Evolutionary conservation across 2,797 vertebrate genomes (phyloP).

Genomic region (Ibycter americanus): DNA sequence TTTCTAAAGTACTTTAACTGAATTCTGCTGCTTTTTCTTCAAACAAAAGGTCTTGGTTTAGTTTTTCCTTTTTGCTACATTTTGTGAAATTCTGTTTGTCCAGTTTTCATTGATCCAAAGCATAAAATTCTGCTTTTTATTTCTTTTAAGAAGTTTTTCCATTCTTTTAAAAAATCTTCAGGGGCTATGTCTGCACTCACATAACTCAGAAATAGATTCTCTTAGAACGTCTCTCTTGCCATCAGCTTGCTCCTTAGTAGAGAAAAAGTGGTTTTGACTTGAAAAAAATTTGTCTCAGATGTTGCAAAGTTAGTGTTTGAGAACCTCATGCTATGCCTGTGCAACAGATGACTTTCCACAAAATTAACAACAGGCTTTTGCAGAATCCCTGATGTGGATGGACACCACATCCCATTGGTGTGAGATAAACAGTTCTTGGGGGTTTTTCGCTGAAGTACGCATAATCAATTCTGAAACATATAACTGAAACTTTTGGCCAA

Average conservation of each 20-base stretch:
- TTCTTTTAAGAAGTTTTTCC: neutral
- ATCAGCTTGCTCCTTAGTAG: neutral
- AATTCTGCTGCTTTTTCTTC: neutral
- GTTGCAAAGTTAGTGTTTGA: neutral
- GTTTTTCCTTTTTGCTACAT: neutral
- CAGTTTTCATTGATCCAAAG: neutral
- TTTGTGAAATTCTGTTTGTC: constrained; percentile 41
- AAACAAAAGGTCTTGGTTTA: neutral
- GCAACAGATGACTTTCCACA: neutral
- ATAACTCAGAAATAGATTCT: constrained; percentile 39
- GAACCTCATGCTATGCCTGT: neutral
- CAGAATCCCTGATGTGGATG: neutral
- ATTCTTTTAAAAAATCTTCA: constrained; percentile 11
- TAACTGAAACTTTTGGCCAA: neutral
- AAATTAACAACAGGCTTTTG: neutral
- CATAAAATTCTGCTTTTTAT: neutral
- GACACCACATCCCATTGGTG: neutral
- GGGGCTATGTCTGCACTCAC: neutral
- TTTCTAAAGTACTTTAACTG: neutral
- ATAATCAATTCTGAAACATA: neutral
- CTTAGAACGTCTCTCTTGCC: constrained; percentile 15
- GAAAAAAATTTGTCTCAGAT: neutral
- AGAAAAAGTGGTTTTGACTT: constrained; percentile 10
- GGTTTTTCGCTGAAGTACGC: neutral
- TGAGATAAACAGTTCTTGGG: neutral